These are phyloP conservation scores for Neopelma chrysocephalum DNA, from an alignment of 2,797 vertebrate genomes.

Conservation along the genomic window DNA sequence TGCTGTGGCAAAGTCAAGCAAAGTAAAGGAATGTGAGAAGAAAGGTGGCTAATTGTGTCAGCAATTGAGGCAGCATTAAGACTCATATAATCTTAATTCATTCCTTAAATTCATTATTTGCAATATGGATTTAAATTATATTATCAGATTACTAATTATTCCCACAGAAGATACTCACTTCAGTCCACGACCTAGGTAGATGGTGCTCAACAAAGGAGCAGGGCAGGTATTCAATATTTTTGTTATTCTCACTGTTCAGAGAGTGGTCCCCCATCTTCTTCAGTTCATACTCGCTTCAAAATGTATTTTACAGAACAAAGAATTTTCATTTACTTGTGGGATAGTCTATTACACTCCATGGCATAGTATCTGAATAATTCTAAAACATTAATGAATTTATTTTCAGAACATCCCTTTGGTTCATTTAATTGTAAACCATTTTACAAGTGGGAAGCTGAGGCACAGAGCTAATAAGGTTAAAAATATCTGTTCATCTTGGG, in stretches of 20 bases:
- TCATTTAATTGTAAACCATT: conserved; percentile 65
- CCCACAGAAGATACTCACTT: neutral
- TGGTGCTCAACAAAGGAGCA: neutral
- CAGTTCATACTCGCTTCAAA: neutral
- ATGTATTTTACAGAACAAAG: conserved; percentile 3
- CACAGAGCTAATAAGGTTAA: conserved; percentile 71
- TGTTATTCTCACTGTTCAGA: neutral
- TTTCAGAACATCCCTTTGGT: conserved; percentile 47
- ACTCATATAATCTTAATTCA: neutral
- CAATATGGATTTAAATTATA: neutral
- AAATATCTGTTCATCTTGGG: conserved; percentile 36
- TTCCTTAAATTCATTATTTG: neutral
- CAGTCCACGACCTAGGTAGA: neutral
- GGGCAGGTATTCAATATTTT: neutral
- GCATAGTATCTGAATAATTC: conserved; percentile 42
- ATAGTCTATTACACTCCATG: neutral
- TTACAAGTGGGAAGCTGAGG: conserved; percentile 61
- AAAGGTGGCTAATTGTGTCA: neutral
- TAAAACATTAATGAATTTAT: conserved; percentile 64
- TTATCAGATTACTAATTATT: neutral
- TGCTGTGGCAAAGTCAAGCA: neutral
- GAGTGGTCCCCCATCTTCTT: neutral
- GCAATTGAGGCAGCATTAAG: neutral
- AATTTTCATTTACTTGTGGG: conserved; percentile 22
- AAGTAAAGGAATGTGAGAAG: neutral